phyloP scores from a whole-genome alignment of 2,113 vertebrate genomes.

The Ochotona princeps region DNA sequence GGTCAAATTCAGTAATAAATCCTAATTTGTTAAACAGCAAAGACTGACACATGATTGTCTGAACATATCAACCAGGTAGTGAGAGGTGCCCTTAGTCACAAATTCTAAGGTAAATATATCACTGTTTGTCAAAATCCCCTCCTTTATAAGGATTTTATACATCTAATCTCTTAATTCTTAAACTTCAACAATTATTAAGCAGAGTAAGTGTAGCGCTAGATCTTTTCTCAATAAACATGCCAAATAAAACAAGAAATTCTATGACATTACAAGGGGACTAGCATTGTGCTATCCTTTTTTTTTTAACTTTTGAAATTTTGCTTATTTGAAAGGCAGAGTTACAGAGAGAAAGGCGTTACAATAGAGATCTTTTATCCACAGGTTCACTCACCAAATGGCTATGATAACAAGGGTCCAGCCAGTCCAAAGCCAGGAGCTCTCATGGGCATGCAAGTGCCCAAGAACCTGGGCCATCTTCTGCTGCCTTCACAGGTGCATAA shows the following conservation, averaged over 20 bases:
- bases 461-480: too few species aligned
- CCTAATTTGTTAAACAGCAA: not conserved
- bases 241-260: conserved; percentile 34
- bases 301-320: not conserved
- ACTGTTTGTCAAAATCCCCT: not conserved
- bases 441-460: too few species aligned
- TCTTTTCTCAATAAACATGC: conserved; percentile 23
- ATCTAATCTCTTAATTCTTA: not conserved
- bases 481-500: too few species aligned
- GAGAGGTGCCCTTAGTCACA: not conserved
- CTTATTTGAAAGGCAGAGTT: not conserved
- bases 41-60: not conserved
- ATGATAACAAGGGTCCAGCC: too few species aligned
- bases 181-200: not conserved
- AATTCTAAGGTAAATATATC: not conserved
- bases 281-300: not conserved
- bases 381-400: too few species aligned
- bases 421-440: too few species aligned
- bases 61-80: not conserved
- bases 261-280: not conserved
- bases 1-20: too few species aligned
- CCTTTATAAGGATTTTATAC: not conserved
- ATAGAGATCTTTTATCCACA: too few species aligned
- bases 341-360: too few species aligned
- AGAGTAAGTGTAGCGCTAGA: not conserved